Percentiles rank a stretch among this genome's conserved stretches.
phyloP scores from a whole-genome alignment of 53 echinoderm and acorn worm genomes.

The Antedon mediterranea region DNA sequence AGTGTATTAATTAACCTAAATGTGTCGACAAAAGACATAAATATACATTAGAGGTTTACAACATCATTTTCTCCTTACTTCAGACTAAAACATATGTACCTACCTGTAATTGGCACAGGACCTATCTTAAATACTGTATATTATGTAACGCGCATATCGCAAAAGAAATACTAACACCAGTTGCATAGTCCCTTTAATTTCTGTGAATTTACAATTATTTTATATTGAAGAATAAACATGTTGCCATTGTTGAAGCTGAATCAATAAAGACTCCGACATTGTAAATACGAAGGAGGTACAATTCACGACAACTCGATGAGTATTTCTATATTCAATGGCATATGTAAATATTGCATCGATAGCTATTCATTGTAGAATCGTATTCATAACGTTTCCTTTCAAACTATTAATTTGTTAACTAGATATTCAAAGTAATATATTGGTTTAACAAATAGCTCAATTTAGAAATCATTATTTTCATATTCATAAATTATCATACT shows the following conservation, averaged over 20 bases:
- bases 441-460: not conserved
- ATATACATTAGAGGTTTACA: too few species aligned
- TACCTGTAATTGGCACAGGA: too few species aligned
- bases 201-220: not conserved
- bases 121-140: too few species aligned
- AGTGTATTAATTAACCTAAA: too few species aligned
- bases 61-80: too few species aligned
- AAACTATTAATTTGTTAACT: not conserved
- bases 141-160: not conserved
- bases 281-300: not conserved
- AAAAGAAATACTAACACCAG: too few species aligned
- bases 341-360: not conserved
- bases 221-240: not conserved
- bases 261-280: not conserved
- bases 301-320: not conserved
- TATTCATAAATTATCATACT: not conserved
- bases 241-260: not conserved
- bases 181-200: not conserved
- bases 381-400: not conserved
- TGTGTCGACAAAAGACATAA: too few species aligned
- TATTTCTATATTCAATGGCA: not conserved
- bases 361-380: not conserved
- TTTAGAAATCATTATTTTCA: not conserved
- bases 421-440: not conserved
- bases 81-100: too few species aligned